phyloP scores from a whole-genome alignment of 2,888 invertebrate genomes.

The Palloptera scutellata region DNA sequence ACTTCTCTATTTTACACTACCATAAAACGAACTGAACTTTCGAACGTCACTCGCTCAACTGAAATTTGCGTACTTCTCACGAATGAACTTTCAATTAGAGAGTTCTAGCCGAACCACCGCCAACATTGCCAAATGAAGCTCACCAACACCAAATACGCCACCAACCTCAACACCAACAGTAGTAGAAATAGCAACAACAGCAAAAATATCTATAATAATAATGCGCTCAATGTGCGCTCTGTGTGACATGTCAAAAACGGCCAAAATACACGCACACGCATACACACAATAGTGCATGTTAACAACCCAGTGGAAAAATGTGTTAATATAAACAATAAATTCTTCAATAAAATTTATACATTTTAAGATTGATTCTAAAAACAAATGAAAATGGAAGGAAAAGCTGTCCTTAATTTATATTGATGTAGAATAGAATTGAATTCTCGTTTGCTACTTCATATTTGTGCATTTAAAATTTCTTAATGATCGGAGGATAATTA shows the following conservation, averaged over 20 bases:
- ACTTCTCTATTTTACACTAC: slow-evolving; percentile 11
- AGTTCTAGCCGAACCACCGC: slow-evolving; percentile 22
- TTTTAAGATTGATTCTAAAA: too few relatives aligned
- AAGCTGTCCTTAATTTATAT: too few relatives aligned
- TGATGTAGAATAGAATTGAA: too few relatives aligned
- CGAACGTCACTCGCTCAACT: slow-evolving; percentile 53
- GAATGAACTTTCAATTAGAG: slow-evolving; percentile 37
- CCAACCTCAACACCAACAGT: not conserved
- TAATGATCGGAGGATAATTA: too few relatives aligned
- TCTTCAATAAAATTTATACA: too few relatives aligned
- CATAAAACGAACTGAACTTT: slow-evolving; percentile 44
- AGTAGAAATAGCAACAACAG: slow-evolving; percentile 5
- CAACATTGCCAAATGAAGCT: slow-evolving; percentile 37
- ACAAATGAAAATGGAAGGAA: too few relatives aligned
- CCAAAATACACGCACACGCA: slow-evolving; percentile 12
- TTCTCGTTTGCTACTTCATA: too few relatives aligned
- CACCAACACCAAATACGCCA: slow-evolving; percentile 31
- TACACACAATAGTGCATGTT: not conserved
- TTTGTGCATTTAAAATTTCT: too few relatives aligned
- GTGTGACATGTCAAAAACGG: slow-evolving; percentile 23
- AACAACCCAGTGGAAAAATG: not conserved
- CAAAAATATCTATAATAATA: slow-evolving; percentile 5
- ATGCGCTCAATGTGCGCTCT: slow-evolving; percentile 23
- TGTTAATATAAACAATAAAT: too few relatives aligned
- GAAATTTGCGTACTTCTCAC: slow-evolving; percentile 28